Base-by-base conservation (phyloP, 2,888 invertebrate genomes). In the Plagiodera versicolora region DNA sequence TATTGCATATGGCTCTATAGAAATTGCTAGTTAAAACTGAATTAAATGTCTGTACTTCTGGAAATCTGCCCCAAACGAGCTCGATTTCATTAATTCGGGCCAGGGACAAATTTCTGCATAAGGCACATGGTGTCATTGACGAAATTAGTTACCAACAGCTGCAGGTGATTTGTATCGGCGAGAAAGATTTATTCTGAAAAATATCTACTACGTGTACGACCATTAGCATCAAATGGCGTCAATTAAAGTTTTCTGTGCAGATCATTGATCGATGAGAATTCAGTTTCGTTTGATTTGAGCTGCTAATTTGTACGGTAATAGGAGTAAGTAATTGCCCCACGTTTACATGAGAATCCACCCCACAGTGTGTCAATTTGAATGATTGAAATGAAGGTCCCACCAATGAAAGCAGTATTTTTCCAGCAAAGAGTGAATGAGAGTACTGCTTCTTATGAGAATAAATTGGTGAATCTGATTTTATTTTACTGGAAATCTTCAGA, bases 141-240 rank as follows among this genome's bases (percentile, higher is more conserved):
- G 52, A 57, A 68, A 68, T 66, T 65, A 65, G 65, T 68, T 60
- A 47, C 62, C 63, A 63, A 66, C 70, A 70, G 68, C 67, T 70
- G 70, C 59, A 51, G 61, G 64, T 68, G 70, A 70, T 69, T 68
- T 66, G 62, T 63, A 56, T 58, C 48, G 56, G 47, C 19, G 56
- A 62, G 51, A 64, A 64, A 62, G 66, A 67, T 67, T 66, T 65
- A 67, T 66, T 58, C 53, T 55, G 45, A 61, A 66, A 60, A 62
- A 39, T n/a, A 39, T 10, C 39, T 39, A 39, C 14, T 14, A n/a
- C n/a, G 39, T 39, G 39, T 14, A n/a, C 57, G 18, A 28, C 60
- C 35, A 56, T 61, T 56, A 61, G 56, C 54, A 51, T 60, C 61
- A 28, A 46, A 32, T 53, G 50, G 30, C 20, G 49, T 52, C 46